These are phyloP conservation scores for Tetheella fluctuosa DNA, from an alignment of 2,888 invertebrate genomes.

Conservation along the genomic window DNA sequence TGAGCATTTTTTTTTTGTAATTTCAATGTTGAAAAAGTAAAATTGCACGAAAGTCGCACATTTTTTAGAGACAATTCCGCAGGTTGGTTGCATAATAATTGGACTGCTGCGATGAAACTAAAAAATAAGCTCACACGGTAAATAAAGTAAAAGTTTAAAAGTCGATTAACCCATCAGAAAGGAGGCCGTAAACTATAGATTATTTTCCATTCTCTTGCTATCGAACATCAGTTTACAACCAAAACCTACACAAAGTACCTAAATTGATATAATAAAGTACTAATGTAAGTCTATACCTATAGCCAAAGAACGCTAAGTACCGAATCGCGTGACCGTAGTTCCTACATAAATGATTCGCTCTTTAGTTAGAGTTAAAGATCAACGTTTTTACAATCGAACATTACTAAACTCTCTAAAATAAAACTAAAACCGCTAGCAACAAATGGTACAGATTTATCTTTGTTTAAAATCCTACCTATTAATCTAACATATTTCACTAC, in stretches of 20 bases:
- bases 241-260: constrained; percentile 2
- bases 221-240: constrained; percentile 1
- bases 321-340: constrained; percentile 48
- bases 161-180: background rate
- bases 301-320: constrained; percentile 40
- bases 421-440: constrained; percentile 14
- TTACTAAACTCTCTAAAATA: constrained; percentile 29
- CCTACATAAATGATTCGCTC: constrained; percentile 39
- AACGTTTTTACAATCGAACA: constrained; percentile 25
- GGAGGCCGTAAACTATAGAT: background rate
- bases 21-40: background rate
- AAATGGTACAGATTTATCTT: constrained; percentile 29
- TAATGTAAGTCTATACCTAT: constrained; percentile 19
- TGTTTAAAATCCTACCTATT: constrained; percentile 39
- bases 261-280: constrained; percentile 24
- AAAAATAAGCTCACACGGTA: background rate
- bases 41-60: too few relatives aligned
- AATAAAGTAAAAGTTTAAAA: background rate
- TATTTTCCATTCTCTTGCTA: background rate
- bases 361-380: constrained; percentile 39
- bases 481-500: constrained; percentile 36
- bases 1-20: background rate
- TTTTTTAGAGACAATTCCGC: too few relatives aligned
- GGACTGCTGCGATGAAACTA: too few relatives aligned
- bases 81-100: background rate